Evolutionary conservation across 2,113 vertebrate genomes (phyloP).

Genomic region (Chitala chitala): DNA sequence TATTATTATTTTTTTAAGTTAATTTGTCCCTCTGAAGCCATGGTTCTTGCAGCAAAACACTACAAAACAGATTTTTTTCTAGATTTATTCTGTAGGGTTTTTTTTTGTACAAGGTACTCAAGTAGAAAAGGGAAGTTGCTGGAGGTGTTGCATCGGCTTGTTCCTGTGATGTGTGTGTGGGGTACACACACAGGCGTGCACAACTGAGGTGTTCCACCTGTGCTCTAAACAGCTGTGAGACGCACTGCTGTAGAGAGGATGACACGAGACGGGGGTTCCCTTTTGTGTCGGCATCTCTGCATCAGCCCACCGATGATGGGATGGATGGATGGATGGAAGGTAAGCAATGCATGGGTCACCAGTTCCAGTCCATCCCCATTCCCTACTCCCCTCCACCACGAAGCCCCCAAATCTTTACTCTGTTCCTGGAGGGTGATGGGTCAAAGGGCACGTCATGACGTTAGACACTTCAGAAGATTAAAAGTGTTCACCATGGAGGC

Average conservation of each 20-base stretch:
- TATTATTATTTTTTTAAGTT: not conserved
- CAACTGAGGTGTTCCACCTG: constrained; percentile 37
- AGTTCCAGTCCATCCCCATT: constrained; percentile 20
- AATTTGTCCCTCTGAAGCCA: constrained; percentile 8
- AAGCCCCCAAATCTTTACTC: constrained; percentile 22
- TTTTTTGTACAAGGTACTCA: constrained; percentile 38
- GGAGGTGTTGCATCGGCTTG: constrained; percentile 37
- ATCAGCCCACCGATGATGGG: constrained; percentile 22
- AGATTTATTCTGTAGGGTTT: constrained; percentile 46
- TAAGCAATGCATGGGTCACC: constrained; percentile 35
- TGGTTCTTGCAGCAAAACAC: constrained; percentile 36
- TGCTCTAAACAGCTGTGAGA: constrained; percentile 41
- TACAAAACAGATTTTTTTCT: constrained; percentile 45
- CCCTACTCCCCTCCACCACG: constrained; percentile 18
- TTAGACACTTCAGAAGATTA: not conserved
- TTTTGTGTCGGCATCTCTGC: constrained; percentile 24
- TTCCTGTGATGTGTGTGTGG: constrained; percentile 19
- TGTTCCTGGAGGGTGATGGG: constrained; percentile 36
- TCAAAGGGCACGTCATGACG: not conserved
- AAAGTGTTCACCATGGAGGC: not conserved
- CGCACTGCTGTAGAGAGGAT: constrained; percentile 18
- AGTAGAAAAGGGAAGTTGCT: constrained; percentile 27
- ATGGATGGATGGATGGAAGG: constrained; percentile 47
- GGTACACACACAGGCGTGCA: constrained; percentile 9
- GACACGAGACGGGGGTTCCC: constrained; percentile 26